Conservation (phyloP, 2,888 invertebrate species). For the Taphrorychus bicolor region DNA sequence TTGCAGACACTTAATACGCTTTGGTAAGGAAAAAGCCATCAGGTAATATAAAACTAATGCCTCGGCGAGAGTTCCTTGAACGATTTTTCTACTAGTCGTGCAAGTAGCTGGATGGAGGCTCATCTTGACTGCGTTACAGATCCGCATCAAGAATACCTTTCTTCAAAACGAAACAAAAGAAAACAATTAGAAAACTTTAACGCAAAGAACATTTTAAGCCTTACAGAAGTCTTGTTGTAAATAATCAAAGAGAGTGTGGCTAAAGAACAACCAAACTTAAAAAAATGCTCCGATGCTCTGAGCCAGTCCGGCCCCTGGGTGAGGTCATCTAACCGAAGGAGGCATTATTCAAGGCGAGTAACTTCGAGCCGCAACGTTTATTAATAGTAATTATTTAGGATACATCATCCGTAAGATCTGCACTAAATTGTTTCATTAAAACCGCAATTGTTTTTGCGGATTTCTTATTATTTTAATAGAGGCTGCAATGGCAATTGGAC, state of each 20-base stretch:
- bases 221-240: not conserved
- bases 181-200: too few relatives aligned
- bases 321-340: conserved; percentile 37
- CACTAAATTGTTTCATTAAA: conserved; percentile 42
- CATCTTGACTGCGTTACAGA: conserved; percentile 38
- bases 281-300: not conserved
- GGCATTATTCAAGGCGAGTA: conserved; percentile 37
- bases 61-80: conserved; percentile 33
- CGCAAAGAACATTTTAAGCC: too few relatives aligned
- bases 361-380: conserved; percentile 35
- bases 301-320: conserved; percentile 22
- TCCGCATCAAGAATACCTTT: too few relatives aligned
- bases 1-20: conserved; percentile 35
- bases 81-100: conserved; percentile 45
- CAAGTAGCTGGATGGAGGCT: conserved; percentile 45
- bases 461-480: conserved; percentile 27
- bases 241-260: not conserved
- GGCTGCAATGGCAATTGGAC: conserved; percentile 10
- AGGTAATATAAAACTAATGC: conserved; percentile 46
- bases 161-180: too few relatives aligned
- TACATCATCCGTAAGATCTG: conserved; percentile 37
- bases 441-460: conserved; percentile 34
- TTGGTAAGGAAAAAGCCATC: conserved; percentile 32
- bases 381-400: conserved; percentile 41
- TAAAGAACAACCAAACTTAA: too few relatives aligned